Evolutionary conservation across 2,113 vertebrate species (phyloP).

Genomic region (Pao palembangensis): DNA sequence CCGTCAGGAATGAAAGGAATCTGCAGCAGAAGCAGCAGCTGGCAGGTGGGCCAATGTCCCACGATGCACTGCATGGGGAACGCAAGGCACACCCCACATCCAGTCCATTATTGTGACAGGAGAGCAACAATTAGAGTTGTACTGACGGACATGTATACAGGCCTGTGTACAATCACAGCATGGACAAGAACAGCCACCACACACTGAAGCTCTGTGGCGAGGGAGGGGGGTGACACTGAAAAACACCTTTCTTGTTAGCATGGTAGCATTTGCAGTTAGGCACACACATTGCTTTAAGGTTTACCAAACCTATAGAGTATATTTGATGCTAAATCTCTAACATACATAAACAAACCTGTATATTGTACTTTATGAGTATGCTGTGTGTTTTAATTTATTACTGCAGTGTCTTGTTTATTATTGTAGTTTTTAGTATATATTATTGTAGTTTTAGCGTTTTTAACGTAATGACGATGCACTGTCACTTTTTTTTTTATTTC

Average conservation of each 20-base stretch:
- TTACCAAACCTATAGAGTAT: too few relatives aligned
- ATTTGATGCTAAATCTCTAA: neutral
- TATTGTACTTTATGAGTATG: conserved; percentile 5
- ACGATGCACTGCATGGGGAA: conserved; percentile 33
- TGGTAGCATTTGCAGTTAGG: too few relatives aligned
- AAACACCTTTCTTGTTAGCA: neutral
- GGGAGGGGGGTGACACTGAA: neutral
- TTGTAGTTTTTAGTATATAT: too few relatives aligned
- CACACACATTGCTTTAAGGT: too few relatives aligned
- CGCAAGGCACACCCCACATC: conserved; percentile 21
- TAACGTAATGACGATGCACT: too few relatives aligned
- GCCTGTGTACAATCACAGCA: conserved; percentile 1
- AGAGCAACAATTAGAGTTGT: conserved; percentile 26
- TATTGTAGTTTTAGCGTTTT: too few relatives aligned
- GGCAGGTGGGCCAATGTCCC: conserved; percentile 62
- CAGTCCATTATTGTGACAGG: conserved; percentile 44
- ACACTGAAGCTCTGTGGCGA: neutral
- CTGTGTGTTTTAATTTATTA: too few relatives aligned
- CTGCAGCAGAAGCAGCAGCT: conserved; percentile 64
- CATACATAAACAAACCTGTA: neutral
- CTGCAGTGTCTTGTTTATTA: too few relatives aligned
- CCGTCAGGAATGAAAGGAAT: conserved; percentile 69
- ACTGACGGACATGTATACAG: conserved; percentile 19
- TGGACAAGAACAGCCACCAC: conserved; percentile 23
- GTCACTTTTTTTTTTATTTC: too few relatives aligned